Conservation (phyloP, 2,797 vertebrate species). For the Bradypodion ventrale region DNA sequence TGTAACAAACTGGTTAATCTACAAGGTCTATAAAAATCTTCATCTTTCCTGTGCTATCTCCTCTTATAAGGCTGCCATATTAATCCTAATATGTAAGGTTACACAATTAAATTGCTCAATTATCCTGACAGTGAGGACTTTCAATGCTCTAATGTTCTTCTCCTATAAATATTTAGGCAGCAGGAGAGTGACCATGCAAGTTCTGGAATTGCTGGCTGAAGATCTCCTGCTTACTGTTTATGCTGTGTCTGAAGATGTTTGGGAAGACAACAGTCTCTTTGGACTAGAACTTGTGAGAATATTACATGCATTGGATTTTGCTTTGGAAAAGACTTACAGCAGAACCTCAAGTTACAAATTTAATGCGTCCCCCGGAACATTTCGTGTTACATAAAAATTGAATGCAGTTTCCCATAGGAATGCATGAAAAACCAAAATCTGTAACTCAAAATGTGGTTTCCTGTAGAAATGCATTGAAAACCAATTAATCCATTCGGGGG, state of each 20-base stretch:
- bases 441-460: no score
- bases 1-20: not conserved
- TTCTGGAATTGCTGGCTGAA: constrained; percentile 88
- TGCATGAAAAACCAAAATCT: no score
- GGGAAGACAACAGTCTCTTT: constrained; percentile 92
- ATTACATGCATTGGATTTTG: constrained; percentile 35
- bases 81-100: not conserved
- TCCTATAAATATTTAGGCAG: constrained; percentile 76
- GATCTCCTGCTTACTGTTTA: constrained; percentile 83
- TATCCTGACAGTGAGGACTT: not conserved
- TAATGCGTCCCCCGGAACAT: no score
- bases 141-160: not conserved
- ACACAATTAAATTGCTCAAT: not conserved
- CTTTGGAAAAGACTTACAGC: constrained; percentile 3
- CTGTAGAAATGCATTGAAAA: no score
- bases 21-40: not conserved
- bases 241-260: constrained; percentile 88
- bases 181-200: constrained; percentile 81
- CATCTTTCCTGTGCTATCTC: not conserved
- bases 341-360: no score
- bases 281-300: constrained; percentile 91
- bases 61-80: not conserved
- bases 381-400: no score
- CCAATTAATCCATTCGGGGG: no score
- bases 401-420: no score